These are phyloP conservation scores for Prosopocoilus inquinatus DNA, from an alignment of 2,888 invertebrate genomes.

Conservation along the genomic window DNA sequence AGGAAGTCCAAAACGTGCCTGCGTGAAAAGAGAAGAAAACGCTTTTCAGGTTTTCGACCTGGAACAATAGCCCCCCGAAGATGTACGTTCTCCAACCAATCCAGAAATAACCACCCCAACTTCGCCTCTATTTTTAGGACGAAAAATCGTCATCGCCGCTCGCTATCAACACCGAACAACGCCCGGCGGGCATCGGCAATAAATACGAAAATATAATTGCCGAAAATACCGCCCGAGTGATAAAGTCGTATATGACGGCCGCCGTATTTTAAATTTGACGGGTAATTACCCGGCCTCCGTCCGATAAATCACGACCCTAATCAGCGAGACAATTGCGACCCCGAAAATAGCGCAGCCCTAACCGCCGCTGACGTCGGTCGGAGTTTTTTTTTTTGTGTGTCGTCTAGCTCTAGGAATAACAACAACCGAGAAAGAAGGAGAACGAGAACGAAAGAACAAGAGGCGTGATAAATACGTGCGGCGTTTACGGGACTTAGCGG, in stretches of 20 bases:
- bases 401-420: conserved; percentile 23
- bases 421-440: background rate
- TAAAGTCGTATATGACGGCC: conserved; percentile 13
- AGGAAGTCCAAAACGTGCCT: no score
- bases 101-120: background rate
- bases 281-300: conserved; percentile 25
- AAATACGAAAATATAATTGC: conserved; percentile 13
- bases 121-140: background rate
- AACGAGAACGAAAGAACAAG: no score
- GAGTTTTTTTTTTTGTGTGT: conserved; percentile 26
- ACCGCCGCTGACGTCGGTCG: conserved; percentile 12
- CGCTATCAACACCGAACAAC: no score
- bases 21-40: no score
- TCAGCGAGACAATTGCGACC: conserved; percentile 29
- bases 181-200: background rate
- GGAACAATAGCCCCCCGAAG: background rate
- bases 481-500: no score
- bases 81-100: background rate
- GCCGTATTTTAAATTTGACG: conserved; percentile 16
- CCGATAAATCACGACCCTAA: conserved; percentile 30
- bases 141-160: background rate
- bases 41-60: background rate
- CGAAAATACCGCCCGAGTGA: conserved; percentile 9
- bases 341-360: conserved; percentile 27
- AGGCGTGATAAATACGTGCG: no score